phyloP scores from a whole-genome alignment of 2,797 vertebrate genomes.

The Pseudochirops corinnae region DNA sequence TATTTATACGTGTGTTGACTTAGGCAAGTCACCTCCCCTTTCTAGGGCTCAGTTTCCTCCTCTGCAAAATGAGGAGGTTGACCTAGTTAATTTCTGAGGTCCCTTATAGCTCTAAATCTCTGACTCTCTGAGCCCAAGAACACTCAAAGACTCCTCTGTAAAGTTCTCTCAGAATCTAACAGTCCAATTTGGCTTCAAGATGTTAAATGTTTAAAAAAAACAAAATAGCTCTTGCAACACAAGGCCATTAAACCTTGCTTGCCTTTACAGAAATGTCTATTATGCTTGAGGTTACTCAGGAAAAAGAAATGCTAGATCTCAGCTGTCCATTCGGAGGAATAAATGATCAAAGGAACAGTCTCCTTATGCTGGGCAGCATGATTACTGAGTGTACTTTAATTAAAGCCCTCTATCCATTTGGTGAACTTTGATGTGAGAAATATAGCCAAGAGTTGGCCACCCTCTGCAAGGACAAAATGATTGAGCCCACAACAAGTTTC shows the following conservation, averaged over 20 bases:
- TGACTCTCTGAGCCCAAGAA: background rate
- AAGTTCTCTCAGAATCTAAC: conserved; percentile 57
- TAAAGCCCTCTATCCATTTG: conserved; percentile 3
- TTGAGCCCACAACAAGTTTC: conserved; percentile 48
- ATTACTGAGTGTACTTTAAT: conserved; percentile 43
- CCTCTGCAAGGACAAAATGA: conserved; percentile 39
- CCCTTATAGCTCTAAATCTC: background rate
- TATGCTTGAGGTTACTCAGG: conserved; percentile 46
- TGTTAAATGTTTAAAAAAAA: conserved; percentile 47
- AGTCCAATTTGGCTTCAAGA: conserved; percentile 59
- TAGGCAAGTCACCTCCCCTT: background rate
- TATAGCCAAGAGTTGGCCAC: background rate
- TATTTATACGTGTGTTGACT: background rate
- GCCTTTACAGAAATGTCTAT: conserved; percentile 53
- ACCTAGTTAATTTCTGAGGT: background rate
- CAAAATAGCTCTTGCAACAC: conserved; percentile 48
- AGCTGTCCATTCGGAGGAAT: conserved; percentile 63
- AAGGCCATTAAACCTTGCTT: conserved; percentile 31
- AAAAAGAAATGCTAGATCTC: conserved; percentile 63
- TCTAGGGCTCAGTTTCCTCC: background rate
- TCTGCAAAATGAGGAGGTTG: background rate
- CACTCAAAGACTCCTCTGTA: conserved; percentile 57
- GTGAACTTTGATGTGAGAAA: background rate
- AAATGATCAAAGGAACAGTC: conserved; percentile 44
- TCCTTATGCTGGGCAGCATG: conserved; percentile 37